phyloP scores from a whole-genome alignment of 2,888 invertebrate species.

The Amiota minor region DNA sequence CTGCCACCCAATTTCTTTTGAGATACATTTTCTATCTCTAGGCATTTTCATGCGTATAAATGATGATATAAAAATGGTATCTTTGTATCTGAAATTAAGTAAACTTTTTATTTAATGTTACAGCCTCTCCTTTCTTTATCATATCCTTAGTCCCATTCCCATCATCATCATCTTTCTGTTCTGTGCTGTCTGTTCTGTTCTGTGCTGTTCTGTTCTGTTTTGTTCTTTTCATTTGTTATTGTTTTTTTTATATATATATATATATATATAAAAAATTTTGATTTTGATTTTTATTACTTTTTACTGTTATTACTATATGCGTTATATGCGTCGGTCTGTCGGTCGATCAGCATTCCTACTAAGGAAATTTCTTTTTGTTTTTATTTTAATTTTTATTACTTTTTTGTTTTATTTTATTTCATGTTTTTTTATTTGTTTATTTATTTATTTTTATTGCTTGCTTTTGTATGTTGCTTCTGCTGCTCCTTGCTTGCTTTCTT shows the following conservation, averaged over 20 bases:
- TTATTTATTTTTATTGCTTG: slow-evolving; percentile 4
- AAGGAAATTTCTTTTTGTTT: slow-evolving; percentile 38
- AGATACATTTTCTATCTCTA: slow-evolving; percentile 9
- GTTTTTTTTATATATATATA: too few species aligned
- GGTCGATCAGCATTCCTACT: too few species aligned
- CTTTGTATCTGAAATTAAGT: neutral
- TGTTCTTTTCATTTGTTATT: too few species aligned
- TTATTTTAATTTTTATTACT: slow-evolving; percentile 26
- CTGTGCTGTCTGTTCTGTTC: too few species aligned
- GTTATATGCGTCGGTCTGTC: too few species aligned
- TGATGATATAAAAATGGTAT: slow-evolving; percentile 2
- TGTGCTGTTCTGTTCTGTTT: too few species aligned
- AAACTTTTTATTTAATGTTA: slow-evolving; percentile 3
- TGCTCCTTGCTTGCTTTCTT: slow-evolving; percentile 6
- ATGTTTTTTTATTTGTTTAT: neutral
- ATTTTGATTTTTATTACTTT: too few species aligned
- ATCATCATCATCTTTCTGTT: too few species aligned
- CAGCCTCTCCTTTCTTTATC: too few species aligned
- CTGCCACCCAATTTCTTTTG: slow-evolving; percentile 14
- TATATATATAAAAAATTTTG: too few species aligned
- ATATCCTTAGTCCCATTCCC: too few species aligned
- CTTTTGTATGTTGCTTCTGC: neutral
- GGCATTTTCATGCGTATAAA: neutral
- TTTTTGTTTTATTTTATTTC: slow-evolving; percentile 1
- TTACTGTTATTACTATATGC: too few species aligned